Base-by-base conservation (phyloP, 92 coral and sea anemone species). In the Paramuricea clavata region DNA sequence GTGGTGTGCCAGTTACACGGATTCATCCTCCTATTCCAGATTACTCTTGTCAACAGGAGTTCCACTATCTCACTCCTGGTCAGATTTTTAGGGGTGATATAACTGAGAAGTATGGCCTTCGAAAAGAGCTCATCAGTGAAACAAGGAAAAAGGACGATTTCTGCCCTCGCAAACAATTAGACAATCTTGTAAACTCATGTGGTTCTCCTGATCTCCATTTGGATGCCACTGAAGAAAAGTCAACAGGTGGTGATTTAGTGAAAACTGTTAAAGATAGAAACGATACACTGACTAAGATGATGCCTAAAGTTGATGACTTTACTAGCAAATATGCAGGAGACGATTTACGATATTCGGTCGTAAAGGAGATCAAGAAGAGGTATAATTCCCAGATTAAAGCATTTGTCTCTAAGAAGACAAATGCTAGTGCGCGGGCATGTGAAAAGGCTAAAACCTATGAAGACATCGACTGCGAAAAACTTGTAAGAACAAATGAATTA, bases 1-100 rank as follows among this genome's bases (percentile, higher is more conserved):
- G 85, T 83, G 91, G 91, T 41, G 88, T 76, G 27, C 10, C 22
- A 27, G 89, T 89, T 11, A 59, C 42, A 5, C 89, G 62, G 30
- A 56, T 89, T 41, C 92, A 62, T 27, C 89, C 89, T 36, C 92
- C 92, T 56, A 68, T 89, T 49, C 92, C 92, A 47, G 85, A 76
- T 34, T 83, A 89, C 60, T 83, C 84, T 22, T 42, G 69, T 49
- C 81, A 47, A 74, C 73, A 26, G 71, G 89, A 84, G 10, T 84
- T 76, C 74, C 84, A 84, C 72, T 76, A 84, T 62, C 19, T 72
- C 12, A 12, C 6, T 12, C 92, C 89, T 35, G 49, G 60, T 23
- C 79, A 13, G 16, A 76, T 89, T 52, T 77, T 71, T 2, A 47
- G 60, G 49, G 89, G 89, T 57, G 72, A 74, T 2, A 75, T 89